Conservation (phyloP, 2,113 vertebrate species). For the Grallaria varia region DNA sequence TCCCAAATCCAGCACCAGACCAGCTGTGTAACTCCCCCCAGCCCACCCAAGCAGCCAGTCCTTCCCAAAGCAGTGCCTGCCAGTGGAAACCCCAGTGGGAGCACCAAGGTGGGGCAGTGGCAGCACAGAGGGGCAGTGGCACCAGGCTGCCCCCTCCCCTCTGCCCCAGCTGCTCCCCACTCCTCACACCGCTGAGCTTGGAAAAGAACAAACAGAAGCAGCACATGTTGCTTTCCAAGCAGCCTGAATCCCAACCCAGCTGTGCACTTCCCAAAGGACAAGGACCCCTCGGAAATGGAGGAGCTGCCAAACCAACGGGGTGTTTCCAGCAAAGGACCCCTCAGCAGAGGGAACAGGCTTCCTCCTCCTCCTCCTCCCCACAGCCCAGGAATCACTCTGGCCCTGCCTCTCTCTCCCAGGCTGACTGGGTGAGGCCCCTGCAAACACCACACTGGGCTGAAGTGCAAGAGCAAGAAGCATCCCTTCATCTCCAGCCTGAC, state of each 20-base stretch:
- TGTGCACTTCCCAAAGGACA: conserved; percentile 34
- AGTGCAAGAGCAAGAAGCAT: not conserved
- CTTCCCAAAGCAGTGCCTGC: accelerated
- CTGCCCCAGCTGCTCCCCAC: not conserved
- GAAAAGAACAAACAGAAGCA: not conserved
- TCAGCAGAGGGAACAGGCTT: not conserved
- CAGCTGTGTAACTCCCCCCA: not conserved
- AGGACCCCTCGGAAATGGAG: not conserved
- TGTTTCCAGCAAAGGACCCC: not conserved
- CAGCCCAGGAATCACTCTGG: not conserved
- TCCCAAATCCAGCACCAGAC: not conserved
- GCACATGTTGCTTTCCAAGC: not conserved
- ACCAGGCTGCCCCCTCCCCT: not conserved
- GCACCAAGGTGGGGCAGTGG: not conserved
- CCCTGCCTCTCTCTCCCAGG: not conserved
- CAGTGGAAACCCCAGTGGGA: not conserved
- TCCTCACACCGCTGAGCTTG: not conserved
- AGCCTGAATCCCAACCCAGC: not conserved
- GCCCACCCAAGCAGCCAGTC: not conserved
- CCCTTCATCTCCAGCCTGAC: not conserved
- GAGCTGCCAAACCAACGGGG: not conserved
- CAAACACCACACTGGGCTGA: not conserved
- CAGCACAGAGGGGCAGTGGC: not conserved
- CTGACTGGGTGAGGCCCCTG: accelerated
- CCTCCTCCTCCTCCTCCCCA: not conserved